Evolutionary conservation across 1,140 invertebrate genomes (phyloP), one percentile per base, ranked within the genome.

Genomic region (Periplaneta americana): DNA sequence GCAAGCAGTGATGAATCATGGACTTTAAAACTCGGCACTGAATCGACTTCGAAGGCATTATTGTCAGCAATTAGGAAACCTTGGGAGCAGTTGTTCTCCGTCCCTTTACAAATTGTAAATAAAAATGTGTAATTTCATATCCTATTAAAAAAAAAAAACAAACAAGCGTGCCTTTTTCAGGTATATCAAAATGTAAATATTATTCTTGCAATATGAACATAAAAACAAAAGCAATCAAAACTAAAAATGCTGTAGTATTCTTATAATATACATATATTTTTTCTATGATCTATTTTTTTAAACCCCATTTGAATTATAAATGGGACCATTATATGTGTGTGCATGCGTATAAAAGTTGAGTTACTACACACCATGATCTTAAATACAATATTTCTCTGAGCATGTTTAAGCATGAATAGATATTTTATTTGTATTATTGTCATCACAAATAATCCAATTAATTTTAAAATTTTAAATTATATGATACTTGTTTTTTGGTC

Each of bases 31-130:
- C 28, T 78, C 28, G 33, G 36, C 17, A 39, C 76, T 31, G 18
- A 34, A 10, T 31, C 34, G 13, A 36, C 34, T 39, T 5, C 28
- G 34, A 22, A 78, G 34, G 17, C 76, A 4, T 2, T 78, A 31
- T 34, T 78, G 76, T 31, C n/a, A 31, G 76, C 76, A 13, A 36
- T 78, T 36, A 34, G 34, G 17, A 36, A 28, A 36, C 76, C 76
- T 22, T 78, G 76, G 76, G 76, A 78, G 28, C 34, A 78, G 33
- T 31, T 78, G 10, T 78, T 78, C 28, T 78, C 76, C 13, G 76
- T 78, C 2, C 34, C 34, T 78, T 28, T 78, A 22, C 76, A 78
- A 78, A 28, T 78, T 66, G 22, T 66, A n/a, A 66, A 66, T n/a
- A 66, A 66, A n/a, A 66, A 2, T 66, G 13, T 66, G 10, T 66